Conservation (phyloP, 2,797 vertebrate species). For the Pelochelys cantorii region DNA sequence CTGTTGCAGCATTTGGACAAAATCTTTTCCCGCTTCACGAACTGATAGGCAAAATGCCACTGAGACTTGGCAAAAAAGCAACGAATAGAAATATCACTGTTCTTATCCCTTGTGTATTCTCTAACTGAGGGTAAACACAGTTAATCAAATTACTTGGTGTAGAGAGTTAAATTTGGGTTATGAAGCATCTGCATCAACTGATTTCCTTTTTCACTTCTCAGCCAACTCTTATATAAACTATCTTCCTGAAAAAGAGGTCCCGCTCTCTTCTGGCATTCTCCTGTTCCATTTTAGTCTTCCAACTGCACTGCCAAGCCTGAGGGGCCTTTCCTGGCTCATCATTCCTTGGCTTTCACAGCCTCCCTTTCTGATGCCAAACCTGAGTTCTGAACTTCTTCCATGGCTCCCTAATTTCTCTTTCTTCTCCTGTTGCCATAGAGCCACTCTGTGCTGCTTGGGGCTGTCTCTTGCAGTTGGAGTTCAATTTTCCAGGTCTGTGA, state of each 20-base stretch:
- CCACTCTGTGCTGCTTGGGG: accelerated
- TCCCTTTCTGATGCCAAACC: constrained; percentile 43
- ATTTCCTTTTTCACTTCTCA: constrained; percentile 37
- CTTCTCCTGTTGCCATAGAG: constrained; percentile 4
- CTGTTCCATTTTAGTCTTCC: constrained; percentile 48
- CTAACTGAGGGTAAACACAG: constrained; percentile 7
- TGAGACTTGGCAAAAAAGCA: constrained; percentile 15
- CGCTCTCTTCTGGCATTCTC: constrained; percentile 36
- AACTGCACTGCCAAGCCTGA: constrained; percentile 6
- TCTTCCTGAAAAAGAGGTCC: constrained; percentile 40
- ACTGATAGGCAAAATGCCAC: background rate
- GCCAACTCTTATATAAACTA: constrained; percentile 14
- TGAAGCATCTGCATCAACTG: constrained; percentile 14
- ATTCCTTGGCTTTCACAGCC: constrained; percentile 39
- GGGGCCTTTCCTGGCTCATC: constrained; percentile 52
- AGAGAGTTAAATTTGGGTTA: constrained; percentile 18
- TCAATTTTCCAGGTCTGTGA: background rate
- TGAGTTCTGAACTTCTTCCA: constrained; percentile 50
- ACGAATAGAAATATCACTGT: background rate
- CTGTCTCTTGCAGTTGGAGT: accelerated
- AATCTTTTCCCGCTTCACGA: background rate
- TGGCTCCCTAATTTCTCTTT: constrained; percentile 31
- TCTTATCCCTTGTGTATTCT: background rate
- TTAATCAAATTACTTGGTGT: background rate
- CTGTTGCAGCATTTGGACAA: constrained; percentile 1